Conservation (phyloP, 2,888 invertebrate species). For the Camptogramma bilineatum region DNA sequence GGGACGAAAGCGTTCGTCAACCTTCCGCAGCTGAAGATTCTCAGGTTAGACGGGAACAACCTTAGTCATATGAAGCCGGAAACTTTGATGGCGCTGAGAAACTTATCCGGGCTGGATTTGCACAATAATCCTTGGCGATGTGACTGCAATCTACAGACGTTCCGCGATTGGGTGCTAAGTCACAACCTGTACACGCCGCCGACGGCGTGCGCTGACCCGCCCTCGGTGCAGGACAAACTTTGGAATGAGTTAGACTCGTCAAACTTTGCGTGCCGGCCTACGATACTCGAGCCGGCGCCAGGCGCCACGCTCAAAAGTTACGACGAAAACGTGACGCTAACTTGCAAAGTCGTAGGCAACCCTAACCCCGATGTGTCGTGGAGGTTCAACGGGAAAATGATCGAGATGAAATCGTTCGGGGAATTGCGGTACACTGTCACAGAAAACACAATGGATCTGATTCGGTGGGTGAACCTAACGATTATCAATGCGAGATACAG, state of each 20-base stretch:
- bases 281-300: conserved; percentile 88
- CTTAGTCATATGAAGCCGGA: conserved; percentile 88
- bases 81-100: conserved; percentile 88
- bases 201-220: conserved; percentile 90
- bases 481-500: conserved; percentile 86
- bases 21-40: conserved; percentile 88
- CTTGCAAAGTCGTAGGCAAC: conserved; percentile 91
- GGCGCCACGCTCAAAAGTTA: conserved; percentile 87
- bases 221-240: conserved; percentile 87
- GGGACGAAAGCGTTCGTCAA: conserved; percentile 89
- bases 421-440: conserved; percentile 79
- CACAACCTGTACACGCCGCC: conserved; percentile 91
- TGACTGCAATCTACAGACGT: conserved; percentile 92
- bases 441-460: conserved; percentile 79
- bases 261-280: conserved; percentile 93
- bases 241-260: conserved; percentile 91
- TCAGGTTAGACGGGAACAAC: conserved; percentile 91
- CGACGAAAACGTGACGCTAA: conserved; percentile 89
- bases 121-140: conserved; percentile 95
- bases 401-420: conserved; percentile 81
- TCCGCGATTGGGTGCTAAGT: conserved; percentile 91
- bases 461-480: conserved; percentile 88
- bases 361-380: conserved; percentile 91
- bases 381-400: conserved; percentile 88
- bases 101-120: conserved; percentile 90